These are phyloP conservation scores for Eulemur macaco DNA, from an alignment of 2,113 vertebrate species.

Conservation along the genomic window DNA sequence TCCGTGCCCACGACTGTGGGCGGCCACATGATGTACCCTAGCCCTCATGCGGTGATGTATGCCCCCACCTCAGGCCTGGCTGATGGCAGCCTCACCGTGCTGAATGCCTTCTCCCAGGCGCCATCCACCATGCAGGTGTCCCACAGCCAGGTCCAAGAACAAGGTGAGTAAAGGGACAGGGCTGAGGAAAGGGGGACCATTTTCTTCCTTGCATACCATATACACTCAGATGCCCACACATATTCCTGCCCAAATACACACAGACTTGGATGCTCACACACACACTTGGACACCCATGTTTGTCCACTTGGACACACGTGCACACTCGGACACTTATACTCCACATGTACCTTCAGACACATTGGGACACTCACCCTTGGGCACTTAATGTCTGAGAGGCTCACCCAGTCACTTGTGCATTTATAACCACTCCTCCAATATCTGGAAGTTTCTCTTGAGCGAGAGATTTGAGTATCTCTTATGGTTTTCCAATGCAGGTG, in stretches of 20 bases:
- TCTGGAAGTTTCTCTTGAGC: neutral
- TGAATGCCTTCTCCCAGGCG: conserved; percentile 97
- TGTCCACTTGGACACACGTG: neutral
- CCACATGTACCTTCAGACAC: neutral
- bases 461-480: neutral
- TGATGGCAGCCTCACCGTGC: conserved; percentile 94
- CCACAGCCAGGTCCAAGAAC: conserved; percentile 93
- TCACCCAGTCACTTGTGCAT: neutral
- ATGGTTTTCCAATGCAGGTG: conserved; percentile 84
- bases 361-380: neutral
- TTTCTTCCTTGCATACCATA: neutral
- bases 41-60: conserved; percentile 97
- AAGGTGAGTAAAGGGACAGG: conserved; percentile 86
- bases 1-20: conserved; percentile 95
- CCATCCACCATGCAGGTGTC: conserved; percentile 97
- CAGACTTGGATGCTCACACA: neutral
- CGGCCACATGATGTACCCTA: conserved; percentile 99
- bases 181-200: neutral
- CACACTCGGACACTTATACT: neutral
- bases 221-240: neutral
- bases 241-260: neutral
- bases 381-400: neutral
- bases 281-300: neutral
- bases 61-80: conserved; percentile 92
- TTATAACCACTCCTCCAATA: neutral